Evolutionary conservation across 2,888 invertebrate species (phyloP).

Genomic region (Brachyopa scutellaris): DNA sequence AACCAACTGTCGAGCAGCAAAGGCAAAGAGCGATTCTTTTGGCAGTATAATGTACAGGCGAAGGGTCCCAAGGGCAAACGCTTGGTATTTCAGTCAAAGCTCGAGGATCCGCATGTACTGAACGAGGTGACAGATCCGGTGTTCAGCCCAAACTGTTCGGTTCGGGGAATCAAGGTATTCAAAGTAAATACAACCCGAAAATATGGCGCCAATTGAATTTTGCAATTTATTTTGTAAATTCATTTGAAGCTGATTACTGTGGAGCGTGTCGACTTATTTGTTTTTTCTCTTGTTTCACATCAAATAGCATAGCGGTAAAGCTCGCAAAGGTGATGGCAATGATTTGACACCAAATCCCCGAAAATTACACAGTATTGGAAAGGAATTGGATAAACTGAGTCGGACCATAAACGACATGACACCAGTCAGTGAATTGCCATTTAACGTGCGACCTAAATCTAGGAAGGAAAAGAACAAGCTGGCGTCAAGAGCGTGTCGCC

Average conservation of each 20-base stretch:
- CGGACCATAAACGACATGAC: constrained; percentile 97
- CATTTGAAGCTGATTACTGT: constrained; percentile 32
- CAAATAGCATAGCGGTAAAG: constrained; percentile 89
- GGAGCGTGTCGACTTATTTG: constrained; percentile 10
- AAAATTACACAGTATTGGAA: constrained; percentile 94
- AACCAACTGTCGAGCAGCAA: constrained; percentile 78
- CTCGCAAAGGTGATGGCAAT: constrained; percentile 98
- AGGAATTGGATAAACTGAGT: constrained; percentile 94
- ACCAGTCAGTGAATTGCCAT: constrained; percentile 95
- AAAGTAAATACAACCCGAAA: constrained; percentile 76
- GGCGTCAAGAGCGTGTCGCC: constrained; percentile 96
- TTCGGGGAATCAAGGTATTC: constrained; percentile 92
- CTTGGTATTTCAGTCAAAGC: constrained; percentile 90
- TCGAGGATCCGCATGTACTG: constrained; percentile 95
- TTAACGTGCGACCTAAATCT: constrained; percentile 94
- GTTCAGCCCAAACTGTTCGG: constrained; percentile 95
- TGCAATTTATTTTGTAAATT: constrained; percentile 4
- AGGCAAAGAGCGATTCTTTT: constrained; percentile 94
- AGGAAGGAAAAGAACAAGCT: constrained; percentile 98
- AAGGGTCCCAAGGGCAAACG: constrained; percentile 98
- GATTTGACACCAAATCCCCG: constrained; percentile 97
- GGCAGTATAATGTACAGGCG: constrained; percentile 99
- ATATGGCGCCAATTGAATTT: constrained; percentile 53
- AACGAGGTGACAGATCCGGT: constrained; percentile 97
- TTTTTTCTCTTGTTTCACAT: neutral